These are phyloP conservation scores for Brachylomia viminalis DNA, from an alignment of 2,888 invertebrate genomes.

Conservation along the genomic window DNA sequence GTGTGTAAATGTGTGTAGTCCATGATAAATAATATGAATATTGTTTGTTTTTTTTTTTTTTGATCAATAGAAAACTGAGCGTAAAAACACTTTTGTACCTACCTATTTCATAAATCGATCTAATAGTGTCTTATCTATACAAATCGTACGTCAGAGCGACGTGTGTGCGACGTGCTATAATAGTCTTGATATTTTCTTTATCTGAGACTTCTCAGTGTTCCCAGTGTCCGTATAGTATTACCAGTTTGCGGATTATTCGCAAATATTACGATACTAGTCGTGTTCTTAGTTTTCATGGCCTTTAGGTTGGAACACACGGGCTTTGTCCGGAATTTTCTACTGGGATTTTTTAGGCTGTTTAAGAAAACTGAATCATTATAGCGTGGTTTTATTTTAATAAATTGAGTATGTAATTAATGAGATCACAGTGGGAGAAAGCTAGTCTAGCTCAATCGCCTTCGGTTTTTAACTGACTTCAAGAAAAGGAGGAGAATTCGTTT, in stretches of 20 bases:
- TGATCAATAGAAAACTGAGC: neutral
- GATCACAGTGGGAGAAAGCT: neutral
- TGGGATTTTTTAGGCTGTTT: slow-evolving; percentile 6
- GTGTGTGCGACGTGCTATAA: slow-evolving; percentile 88
- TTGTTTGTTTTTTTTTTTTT: too few relatives aligned
- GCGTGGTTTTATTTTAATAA: neutral
- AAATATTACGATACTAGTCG: slow-evolving; percentile 81
- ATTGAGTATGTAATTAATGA: neutral
- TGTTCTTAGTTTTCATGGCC: slow-evolving; percentile 73
- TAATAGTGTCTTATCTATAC: slow-evolving; percentile 68
- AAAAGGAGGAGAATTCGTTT: too few relatives aligned
- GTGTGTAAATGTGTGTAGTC: too few relatives aligned
- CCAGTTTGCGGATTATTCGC: slow-evolving; percentile 88
- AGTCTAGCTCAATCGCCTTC: neutral
- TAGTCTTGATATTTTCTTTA: slow-evolving; percentile 91
- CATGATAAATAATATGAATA: too few relatives aligned
- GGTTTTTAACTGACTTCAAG: too few relatives aligned
- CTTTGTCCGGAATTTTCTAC: slow-evolving; percentile 9
- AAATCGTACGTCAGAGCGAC: slow-evolving; percentile 76
- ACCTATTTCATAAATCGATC: slow-evolving; percentile 4
- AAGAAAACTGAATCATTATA: neutral
- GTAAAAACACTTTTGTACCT: neutral
- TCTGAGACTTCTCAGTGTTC: slow-evolving; percentile 81
- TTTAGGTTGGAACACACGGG: slow-evolving; percentile 58
- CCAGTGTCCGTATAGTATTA: slow-evolving; percentile 83